Evolutionary conservation across 2,888 invertebrate species (phyloP), one percentile per base, ranked within the genome.

Genomic region (Drosophila fulvimacula): DNA sequence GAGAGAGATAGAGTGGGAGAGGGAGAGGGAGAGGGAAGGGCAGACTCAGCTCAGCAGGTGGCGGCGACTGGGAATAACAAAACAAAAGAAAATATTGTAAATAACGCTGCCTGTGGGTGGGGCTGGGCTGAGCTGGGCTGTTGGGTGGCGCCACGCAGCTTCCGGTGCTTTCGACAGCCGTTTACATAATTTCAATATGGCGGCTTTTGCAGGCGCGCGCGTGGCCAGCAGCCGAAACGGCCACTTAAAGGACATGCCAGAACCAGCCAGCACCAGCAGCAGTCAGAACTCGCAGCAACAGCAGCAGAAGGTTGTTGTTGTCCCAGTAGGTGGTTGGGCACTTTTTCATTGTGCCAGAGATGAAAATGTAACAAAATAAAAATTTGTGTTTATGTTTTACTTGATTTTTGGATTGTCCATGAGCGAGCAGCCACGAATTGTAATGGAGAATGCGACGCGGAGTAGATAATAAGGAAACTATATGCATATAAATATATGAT

Each of bases 181-280:
- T 77, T 80, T 74, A 76, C 81, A 81, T 82, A 81, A 82, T 82
- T 82, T 83, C 82, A 82, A 83, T 82, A 82, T 83, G 82, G 80
- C 80, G 80, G 73, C 76, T 65, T 55, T 74, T 57, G 58, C 51
- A 69, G 77, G 70, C 69, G 51, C 68, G 79, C 76, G 81, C 79
- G 81, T 79, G 82, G 80, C 76, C 76, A 65, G 79, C 78, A 82
- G 76, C 58, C 70, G 79, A 81, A 77, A 70, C 72, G 78, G 82
- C 80, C 82, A 81, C 78, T 77, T 78, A 80, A 71, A 75, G 75
- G 81, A 76, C 76, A 70, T 65, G 69, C 62, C 78, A 61, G 57
- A 39, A 63, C 55, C 53, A 56, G 59, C 24, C 56, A 63, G 41
- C 19, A 21, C 38, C 46, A 19, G 21, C 44, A 30, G 27, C 59